A percentile compares a stretch with the other conserved stretches of the same genome.
Conservation (phyloP, 2,888 invertebrate genomes). For the Oscheius sp. region DNA sequence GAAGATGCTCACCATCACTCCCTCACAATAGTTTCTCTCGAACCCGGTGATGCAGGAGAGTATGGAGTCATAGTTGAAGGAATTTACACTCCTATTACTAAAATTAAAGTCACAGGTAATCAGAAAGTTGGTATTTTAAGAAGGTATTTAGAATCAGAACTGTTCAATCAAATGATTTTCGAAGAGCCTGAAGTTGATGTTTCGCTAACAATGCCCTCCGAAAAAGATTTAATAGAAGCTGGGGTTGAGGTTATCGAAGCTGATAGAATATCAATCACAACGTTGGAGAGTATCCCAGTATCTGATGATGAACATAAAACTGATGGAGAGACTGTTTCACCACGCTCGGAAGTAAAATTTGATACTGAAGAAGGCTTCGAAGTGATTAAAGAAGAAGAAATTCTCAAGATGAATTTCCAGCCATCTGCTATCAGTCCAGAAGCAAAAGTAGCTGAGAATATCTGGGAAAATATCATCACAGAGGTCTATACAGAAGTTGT, state of each 20-base stretch:
- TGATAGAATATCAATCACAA: slow-evolving; percentile 22
- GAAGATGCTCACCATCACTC: slow-evolving; percentile 47
- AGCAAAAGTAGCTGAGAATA: neutral
- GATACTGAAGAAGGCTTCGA: slow-evolving; percentile 16
- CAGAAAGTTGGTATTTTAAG: neutral
- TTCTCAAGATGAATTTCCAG: neutral
- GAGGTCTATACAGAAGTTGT: slow-evolving; percentile 8
- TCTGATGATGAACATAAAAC: slow-evolving; percentile 6
- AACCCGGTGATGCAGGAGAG: slow-evolving; percentile 54
- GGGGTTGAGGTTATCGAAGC: slow-evolving; percentile 20
- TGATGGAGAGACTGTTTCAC: neutral
- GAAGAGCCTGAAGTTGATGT: slow-evolving; percentile 55
- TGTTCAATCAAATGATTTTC: slow-evolving; percentile 47
- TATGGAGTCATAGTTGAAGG: slow-evolving; percentile 57
- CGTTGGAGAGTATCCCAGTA: slow-evolving; percentile 28
- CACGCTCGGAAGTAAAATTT: neutral
- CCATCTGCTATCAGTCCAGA: neutral
- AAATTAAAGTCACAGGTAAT: slow-evolving; percentile 51
- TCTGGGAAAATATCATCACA: slow-evolving; percentile 15
- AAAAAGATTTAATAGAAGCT: slow-evolving; percentile 29
- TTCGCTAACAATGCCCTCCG: slow-evolving; percentile 34
- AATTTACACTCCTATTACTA: slow-evolving; percentile 55
- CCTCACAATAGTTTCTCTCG: slow-evolving; percentile 52
- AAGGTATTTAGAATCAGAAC: slow-evolving; percentile 36
- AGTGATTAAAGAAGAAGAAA: neutral